phyloP scores from a whole-genome alignment of 2,888 invertebrate species.

The Hypomecis punctinalis region DNA sequence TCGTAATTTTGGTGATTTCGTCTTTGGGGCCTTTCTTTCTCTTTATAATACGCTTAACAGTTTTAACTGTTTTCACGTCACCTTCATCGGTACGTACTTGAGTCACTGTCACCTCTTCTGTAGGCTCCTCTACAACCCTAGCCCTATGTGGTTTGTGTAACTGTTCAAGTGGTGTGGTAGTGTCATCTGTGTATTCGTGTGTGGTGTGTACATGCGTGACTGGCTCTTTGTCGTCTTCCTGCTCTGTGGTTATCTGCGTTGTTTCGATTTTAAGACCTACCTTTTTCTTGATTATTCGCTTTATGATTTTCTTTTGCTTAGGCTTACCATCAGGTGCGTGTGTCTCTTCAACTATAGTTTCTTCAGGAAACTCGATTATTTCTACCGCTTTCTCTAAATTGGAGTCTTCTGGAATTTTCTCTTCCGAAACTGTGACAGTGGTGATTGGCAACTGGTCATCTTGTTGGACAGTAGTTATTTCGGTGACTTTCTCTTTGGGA shows the following conservation, averaged over 20 bases:
- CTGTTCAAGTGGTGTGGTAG: conserved; percentile 38
- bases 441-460: too few species aligned
- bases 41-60: too few species aligned
- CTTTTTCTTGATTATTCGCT: conserved; percentile 47
- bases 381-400: too few species aligned
- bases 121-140: not conserved
- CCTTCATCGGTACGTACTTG: too few species aligned
- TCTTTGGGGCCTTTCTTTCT: conserved; percentile 40
- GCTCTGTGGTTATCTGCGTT: conserved; percentile 37
- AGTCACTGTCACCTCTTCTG: too few species aligned
- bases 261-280: conserved; percentile 60
- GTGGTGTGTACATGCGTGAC: conserved; percentile 54
- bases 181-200: conserved; percentile 44
- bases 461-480: too few species aligned
- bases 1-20: conserved; percentile 57
- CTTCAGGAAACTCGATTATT: too few species aligned
- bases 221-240: conserved; percentile 50
- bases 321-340: conserved; percentile 53
- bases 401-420: too few species aligned
- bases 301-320: conserved; percentile 46
- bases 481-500: too few species aligned
- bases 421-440: too few species aligned
- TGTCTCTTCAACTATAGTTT: too few species aligned
- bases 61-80: too few species aligned
- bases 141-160: conserved; percentile 38